Base-by-base conservation (phyloP, 2,113 vertebrate genomes). In the Caretta caretta region DNA sequence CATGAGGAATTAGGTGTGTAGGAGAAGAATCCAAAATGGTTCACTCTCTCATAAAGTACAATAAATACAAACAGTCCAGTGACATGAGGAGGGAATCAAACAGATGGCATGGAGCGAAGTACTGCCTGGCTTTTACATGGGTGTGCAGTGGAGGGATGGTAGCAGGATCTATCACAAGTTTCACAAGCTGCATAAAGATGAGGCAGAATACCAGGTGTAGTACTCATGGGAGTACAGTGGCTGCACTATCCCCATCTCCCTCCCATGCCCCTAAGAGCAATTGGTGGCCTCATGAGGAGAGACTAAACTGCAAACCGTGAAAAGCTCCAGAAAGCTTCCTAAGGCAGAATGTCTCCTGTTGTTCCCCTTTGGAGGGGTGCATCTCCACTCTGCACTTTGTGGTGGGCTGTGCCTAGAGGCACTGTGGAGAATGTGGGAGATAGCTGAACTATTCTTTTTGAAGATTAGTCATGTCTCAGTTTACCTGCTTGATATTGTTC, bases 141-240 rank as follows among this genome's bases (percentile, higher is more conserved):
- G 83, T 1, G 19, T 84, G 8, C 11, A 50, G 84, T 76, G 1
- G 29, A 1, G 42, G 42, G 88, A 84, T 84, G 4, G n/a, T 31
- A 2, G 12, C 50, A n/a, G 53, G 81, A 1, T 59, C 75, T 8
- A 83, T 4, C 78, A 35, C 87, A 75, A 86, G 14, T 4, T 84
- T 31, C 14, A 50, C 3, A 53, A 0, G 81, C 79, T 0, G 2
- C 5, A 75, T 50, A 3, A 80, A 2, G 81, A 81, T 49, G 2
- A 75, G 20, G 29, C 1, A 84, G 92, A 89, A 86, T 80, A 79
- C 89, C 89, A 84, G 16, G 1, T 5, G 42, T 94, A 5, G 1
- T 13, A 65, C 56, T 93, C 75, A 24, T n/a, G 27, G 38, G 22
- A 84, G 13, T 10, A 80, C 35, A 94, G 56, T 57, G 56, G 56